Base-by-base conservation (phyloP, 2,113 vertebrate genomes). In the Myrmecobius fasciatus region DNA sequence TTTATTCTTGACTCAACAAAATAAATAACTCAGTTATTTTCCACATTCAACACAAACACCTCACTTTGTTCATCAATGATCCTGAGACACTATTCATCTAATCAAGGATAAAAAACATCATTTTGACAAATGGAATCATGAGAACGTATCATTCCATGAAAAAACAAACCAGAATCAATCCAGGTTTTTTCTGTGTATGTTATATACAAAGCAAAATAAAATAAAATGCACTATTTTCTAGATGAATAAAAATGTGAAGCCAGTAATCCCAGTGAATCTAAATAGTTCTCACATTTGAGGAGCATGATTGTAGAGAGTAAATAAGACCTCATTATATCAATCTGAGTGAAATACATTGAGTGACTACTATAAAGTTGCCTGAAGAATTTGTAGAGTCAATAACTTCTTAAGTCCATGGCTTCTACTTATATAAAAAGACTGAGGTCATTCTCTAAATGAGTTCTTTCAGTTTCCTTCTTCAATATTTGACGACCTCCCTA, bases 101-200 rank as follows among this genome's bases (percentile, higher is more conserved):
- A 90, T 92, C 26, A 52, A 53, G 22, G 88, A 10, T 53, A 92
- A 96, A 92, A 91, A 67, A 89, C 90, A 96, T 90, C n/a, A 94
- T 12, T 96, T 91, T 96, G 97, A 97, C 92, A 94, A 25, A 7
- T 3, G 25, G 47, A 95, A 89, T 97, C 95, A 98, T 96, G 92
- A 54, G 92, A 96, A 91, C 90, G 91, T 60, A 36, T n/a, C 53
- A 9, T 48, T 93, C 48, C 52, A 48, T 75, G 56, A 51, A 93
- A 94, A 96, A 91, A 91, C 94, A 95, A 95, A 92, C 89, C 91
- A 92, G 95, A 96, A 95, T 97, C 95, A 96, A n/a, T 91, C 90
- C 52, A 89, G 54, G 36, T 91, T 96, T 96, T 89, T 26, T 93
- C 92, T 96, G 94, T 51, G 17, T 92, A 46, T n/a, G 36, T 92